Conservation (phyloP, 1,140 invertebrate species). For the Meloidogyne floridensis region DNA sequence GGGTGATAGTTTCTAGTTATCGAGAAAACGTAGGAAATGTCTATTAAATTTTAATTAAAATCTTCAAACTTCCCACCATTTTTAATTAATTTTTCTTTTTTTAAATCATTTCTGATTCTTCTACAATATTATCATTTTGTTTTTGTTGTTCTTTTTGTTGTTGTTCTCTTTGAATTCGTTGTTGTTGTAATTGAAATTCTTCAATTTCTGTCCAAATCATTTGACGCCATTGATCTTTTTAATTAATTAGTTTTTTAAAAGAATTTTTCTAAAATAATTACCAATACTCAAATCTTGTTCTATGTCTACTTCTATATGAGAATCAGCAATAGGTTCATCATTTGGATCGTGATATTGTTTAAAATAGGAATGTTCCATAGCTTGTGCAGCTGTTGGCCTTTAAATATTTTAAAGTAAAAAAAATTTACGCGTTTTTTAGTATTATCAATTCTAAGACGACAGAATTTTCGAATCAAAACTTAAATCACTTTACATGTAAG, state of each 20-base stretch:
- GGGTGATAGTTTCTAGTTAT: too few species aligned
- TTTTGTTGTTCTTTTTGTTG: neutral
- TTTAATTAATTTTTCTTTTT: too few species aligned
- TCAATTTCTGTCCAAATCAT: slow-evolving; percentile 63
- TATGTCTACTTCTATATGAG: slow-evolving; percentile 56
- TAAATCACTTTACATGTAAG: too few species aligned
- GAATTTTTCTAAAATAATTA: slow-evolving; percentile 34
- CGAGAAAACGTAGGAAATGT: too few species aligned
- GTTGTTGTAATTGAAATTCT: slow-evolving; percentile 46
- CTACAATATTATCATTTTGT: neutral
- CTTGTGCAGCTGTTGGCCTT: slow-evolving; percentile 60
- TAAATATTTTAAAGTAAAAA: neutral
- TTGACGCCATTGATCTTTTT: slow-evolving; percentile 57
- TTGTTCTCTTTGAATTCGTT: slow-evolving; percentile 25
- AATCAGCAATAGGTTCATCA: slow-evolving; percentile 59
- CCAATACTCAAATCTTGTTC: slow-evolving; percentile 49
- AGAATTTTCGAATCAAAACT: too few species aligned
- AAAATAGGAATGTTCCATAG: slow-evolving; percentile 65
- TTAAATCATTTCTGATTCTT: slow-evolving; percentile 2
- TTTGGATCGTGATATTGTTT: slow-evolving; percentile 64
- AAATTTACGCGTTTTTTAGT: too few species aligned
- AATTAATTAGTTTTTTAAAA: slow-evolving; percentile 10
- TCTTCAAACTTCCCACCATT: neutral
- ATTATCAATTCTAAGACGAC: too few species aligned
- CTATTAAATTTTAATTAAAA: too few species aligned